phyloP scores from a whole-genome alignment of 2,113 vertebrate species.

The Nesogale talazaci region DNA sequence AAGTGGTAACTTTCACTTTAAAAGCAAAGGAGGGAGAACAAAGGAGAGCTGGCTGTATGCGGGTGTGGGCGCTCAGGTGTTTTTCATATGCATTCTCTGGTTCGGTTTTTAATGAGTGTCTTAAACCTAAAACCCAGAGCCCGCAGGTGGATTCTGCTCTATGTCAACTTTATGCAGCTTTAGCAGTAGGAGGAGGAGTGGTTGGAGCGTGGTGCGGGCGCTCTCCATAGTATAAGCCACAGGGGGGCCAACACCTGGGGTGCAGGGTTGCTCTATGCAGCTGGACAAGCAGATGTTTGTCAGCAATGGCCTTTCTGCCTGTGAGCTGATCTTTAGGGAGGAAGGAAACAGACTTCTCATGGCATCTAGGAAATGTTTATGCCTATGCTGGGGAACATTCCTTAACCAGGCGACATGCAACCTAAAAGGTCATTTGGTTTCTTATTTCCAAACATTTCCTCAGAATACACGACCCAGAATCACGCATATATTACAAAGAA shows the following conservation, averaged over 20 bases:
- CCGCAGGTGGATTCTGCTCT: background rate
- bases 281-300: background rate
- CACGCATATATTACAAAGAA: background rate
- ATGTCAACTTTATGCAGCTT: background rate
- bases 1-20: background rate
- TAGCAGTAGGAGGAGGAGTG: background rate
- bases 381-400: background rate
- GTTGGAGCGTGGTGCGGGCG: background rate
- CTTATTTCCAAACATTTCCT: conserved; percentile 14
- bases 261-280: background rate
- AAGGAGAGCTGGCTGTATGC: background rate
- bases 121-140: background rate
- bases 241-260: background rate
- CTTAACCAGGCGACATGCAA: background rate
- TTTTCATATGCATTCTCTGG: background rate
- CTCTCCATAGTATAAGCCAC: background rate
- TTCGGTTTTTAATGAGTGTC: background rate
- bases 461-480: background rate
- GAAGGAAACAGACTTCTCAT: background rate
- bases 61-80: background rate
- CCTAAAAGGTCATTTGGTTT: background rate
- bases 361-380: background rate
- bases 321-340: background rate
- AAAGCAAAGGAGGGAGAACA: background rate
- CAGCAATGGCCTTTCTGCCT: background rate